phyloP scores from a whole-genome alignment of 2,888 invertebrate genomes.

The Rhopalosiphum nymphaeae region DNA sequence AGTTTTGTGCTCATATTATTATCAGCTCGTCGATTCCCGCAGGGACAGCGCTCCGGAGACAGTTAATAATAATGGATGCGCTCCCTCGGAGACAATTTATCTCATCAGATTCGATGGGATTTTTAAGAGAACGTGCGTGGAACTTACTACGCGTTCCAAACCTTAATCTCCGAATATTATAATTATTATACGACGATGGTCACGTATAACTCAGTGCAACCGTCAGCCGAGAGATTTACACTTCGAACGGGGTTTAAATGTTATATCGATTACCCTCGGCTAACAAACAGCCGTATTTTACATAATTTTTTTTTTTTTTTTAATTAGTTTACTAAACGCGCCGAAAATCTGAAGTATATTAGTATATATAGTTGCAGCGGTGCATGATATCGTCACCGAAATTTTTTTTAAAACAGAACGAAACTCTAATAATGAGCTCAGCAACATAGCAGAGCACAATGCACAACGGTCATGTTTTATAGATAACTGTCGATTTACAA shows the following conservation, averaged over 20 bases:
- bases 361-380: too few species aligned
- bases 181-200: neutral
- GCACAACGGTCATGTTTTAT: neutral
- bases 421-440: neutral
- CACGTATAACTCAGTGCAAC: neutral
- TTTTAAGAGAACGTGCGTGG: neutral
- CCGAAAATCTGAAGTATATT: neutral
- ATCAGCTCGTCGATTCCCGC: constrained; percentile 28
- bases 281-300: neutral
- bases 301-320: too few species aligned
- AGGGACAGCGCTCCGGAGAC: neutral
- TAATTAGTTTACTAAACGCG: neutral
- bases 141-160: neutral
- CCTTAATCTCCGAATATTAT: neutral
- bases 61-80: constrained; percentile 50
- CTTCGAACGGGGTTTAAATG: neutral
- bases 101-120: constrained; percentile 43
- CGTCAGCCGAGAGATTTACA: neutral
- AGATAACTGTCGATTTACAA: neutral
- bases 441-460: neutral
- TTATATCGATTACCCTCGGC: neutral
- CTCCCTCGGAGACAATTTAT: constrained; percentile 34
- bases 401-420: neutral
- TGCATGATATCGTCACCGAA: neutral
- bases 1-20: constrained; percentile 48